Percentiles rank a stretch among this genome's conserved stretches.
Evolutionary conservation across 1,140 invertebrate species (phyloP).

Genomic region (Aphelenchoides besseyi): DNA sequence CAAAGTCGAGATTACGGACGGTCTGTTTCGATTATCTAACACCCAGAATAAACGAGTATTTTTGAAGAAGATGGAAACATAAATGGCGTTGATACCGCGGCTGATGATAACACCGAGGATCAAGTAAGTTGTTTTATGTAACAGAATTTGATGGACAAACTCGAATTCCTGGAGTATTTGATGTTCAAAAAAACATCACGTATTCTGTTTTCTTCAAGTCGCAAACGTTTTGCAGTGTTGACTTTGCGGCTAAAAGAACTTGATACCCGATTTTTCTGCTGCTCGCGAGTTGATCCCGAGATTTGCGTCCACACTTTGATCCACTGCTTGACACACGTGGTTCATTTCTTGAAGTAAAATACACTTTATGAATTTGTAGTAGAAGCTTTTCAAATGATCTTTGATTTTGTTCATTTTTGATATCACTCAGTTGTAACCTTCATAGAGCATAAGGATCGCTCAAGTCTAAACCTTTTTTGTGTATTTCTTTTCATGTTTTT

Average conservation of each 20-base stretch:
- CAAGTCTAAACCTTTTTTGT: background rate
- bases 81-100: background rate
- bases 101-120: background rate
- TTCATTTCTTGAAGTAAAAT: too few relatives aligned
- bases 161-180: background rate
- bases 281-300: too few relatives aligned
- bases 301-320: background rate
- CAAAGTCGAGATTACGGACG: background rate
- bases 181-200: background rate
- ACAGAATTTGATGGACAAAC: too few relatives aligned
- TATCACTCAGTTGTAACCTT: too few relatives aligned
- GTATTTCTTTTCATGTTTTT: background rate
- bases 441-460: too few relatives aligned
- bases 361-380: too few relatives aligned
- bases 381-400: too few relatives aligned
- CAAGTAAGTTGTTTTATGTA: conserved; percentile 1
- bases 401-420: too few relatives aligned
- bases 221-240: background rate
- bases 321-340: background rate
- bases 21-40: background rate
- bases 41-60: too few relatives aligned
- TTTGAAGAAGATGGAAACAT: conserved; percentile 8
- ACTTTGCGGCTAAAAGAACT: background rate
- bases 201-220: background rate
- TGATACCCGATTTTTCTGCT: background rate